Evolutionary conservation across 2,888 invertebrate genomes (phyloP).

Genomic region (Thymelicus acteon): DNA sequence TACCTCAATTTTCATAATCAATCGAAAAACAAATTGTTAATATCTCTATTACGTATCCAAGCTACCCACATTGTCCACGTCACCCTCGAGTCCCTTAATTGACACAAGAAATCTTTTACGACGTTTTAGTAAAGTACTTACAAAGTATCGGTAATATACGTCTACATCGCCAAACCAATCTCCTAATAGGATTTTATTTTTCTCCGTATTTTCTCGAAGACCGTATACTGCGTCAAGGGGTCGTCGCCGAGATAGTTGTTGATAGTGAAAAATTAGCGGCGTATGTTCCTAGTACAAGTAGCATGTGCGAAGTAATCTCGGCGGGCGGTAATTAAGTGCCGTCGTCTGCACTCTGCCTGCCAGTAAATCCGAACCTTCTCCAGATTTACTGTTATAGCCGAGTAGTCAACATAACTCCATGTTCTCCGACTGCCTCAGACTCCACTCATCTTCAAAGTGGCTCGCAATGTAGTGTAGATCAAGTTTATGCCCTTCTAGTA

Average conservation of each 20-base stretch:
- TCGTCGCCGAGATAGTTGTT: constrained; percentile 35
- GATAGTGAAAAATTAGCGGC: constrained; percentile 49
- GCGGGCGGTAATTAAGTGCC: constrained; percentile 74
- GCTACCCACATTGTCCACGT: too few species aligned
- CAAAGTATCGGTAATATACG: too few species aligned
- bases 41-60: too few species aligned
- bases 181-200: constrained; percentile 13
- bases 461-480: constrained; percentile 49
- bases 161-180: not conserved
- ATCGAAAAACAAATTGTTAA: too few species aligned
- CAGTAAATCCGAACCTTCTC: constrained; percentile 73
- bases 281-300: constrained; percentile 40
- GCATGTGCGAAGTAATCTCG: constrained; percentile 71
- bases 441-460: constrained; percentile 58
- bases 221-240: not conserved
- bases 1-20: too few species aligned
- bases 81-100: too few species aligned
- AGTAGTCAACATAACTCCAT: constrained; percentile 56
- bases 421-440: constrained; percentile 44
- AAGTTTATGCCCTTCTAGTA: constrained; percentile 4
- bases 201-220: not conserved
- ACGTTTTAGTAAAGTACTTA: too few species aligned
- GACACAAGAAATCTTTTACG: too few species aligned
- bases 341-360: constrained; percentile 57
- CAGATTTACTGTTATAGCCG: constrained; percentile 81